Conservation (phyloP, 2,797 vertebrate species). For the Sebastes ruberrimus region DNA sequence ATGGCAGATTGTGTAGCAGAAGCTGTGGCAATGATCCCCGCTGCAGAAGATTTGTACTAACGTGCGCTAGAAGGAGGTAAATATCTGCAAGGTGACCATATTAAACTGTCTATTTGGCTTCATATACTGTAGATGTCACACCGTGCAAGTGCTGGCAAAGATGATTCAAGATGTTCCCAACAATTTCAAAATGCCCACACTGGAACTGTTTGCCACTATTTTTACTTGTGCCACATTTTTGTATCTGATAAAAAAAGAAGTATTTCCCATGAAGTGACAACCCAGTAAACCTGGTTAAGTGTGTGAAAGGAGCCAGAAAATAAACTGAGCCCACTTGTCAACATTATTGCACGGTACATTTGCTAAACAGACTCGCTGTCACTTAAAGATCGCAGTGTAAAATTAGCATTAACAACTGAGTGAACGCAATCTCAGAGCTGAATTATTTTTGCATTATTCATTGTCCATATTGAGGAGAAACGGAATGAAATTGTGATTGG, state of each 20-base stretch:
- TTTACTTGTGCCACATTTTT: not conserved
- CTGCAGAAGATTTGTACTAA: conserved; percentile 5
- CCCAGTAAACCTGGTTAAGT: not conserved
- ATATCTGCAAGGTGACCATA: conserved; percentile 23
- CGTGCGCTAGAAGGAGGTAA: conserved; percentile 8
- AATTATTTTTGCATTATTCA: conserved; percentile 26
- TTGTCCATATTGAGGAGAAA: conserved; percentile 14
- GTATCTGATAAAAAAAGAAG: not conserved
- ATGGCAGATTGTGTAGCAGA: conserved; percentile 35
- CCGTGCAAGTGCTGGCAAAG: not conserved
- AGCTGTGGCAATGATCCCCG: conserved; percentile 22
- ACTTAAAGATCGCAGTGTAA: conserved; percentile 51
- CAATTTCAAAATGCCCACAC: not conserved
- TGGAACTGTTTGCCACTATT: not conserved
- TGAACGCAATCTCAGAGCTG: conserved; percentile 5
- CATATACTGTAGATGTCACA: not conserved
- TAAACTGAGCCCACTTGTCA: conserved; percentile 28
- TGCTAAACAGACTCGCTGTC: conserved; percentile 35
- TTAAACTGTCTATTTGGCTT: conserved; percentile 27
- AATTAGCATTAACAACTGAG: conserved; percentile 47
- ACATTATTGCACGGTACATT: conserved; percentile 53
- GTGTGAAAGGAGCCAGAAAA: conserved; percentile 46
- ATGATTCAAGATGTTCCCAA: conserved; percentile 7
- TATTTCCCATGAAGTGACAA: conserved; percentile 9
- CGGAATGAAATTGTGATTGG: conserved; percentile 7